Evolutionary conservation across 1,140 invertebrate species (phyloP), one percentile per base, ranked within the genome.

Genomic region (Brachionus asplanchnoidis): DNA sequence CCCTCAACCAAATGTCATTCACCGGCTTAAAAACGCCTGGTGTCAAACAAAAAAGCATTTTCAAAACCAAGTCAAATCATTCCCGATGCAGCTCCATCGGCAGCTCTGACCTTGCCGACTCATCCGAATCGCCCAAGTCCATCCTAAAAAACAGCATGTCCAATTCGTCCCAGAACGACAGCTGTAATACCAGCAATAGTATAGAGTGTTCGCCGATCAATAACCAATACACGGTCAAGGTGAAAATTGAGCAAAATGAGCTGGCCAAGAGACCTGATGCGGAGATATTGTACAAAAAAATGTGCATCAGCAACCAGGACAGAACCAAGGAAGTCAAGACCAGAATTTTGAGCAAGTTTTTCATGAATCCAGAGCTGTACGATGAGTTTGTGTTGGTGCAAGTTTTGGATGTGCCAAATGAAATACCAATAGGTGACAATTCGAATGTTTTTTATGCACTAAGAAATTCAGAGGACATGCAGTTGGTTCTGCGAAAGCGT

Each of bases 251-350:
- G 28, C 50, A 82, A 65, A 20, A 28, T 17, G 53, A 82, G 20
- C n/a, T n/a, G 3, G 77, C 4, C 20, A 56, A 78, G 36, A 32
- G 44, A 40, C 77, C 17, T 3, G 79, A 60, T 14, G 36, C 79
- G 2, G 42, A 60, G 40, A 46, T 82, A 23, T 40, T 82, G n/a
- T 82, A 82, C 53, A 82, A 82, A 68, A 60, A 82, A 68, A 82
- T 82, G 9, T 20, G 2, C 20, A 82, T 82, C 14, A 68, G 23
- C n/a, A 56, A 82, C 53, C 20, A 65, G 5, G 32, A 82, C 23
- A 36, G 79, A 60, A 82, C 79, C 9, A 82, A 68, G 17, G 50
- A 32, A 3, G 79, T 82, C 7, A 82, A 82, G 44, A 65, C 14
- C 26, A 42, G 20, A 40, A 82, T 82, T 42, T 46, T 82, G 11